Evolutionary conservation across 2,888 invertebrate species (phyloP), one percentile per base, ranked within the genome.

Genomic region (Lasioglossum zephyrum): DNA sequence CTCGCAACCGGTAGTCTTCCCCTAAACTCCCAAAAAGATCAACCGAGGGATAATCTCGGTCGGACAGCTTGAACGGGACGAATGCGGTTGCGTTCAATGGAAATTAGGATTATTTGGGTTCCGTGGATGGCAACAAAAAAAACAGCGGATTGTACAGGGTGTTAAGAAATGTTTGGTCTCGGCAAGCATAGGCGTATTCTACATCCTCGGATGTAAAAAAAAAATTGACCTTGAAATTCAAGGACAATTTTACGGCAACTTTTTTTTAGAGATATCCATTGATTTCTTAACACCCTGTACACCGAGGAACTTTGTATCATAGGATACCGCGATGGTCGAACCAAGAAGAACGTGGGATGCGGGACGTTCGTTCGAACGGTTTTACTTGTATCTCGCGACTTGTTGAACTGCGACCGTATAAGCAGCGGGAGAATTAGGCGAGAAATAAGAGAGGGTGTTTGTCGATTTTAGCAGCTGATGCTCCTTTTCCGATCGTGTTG

Each of bases 401-500:
- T 60, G 57, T 63, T 76, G 22, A 63, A 72, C n/a, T 6, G 47
- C 60, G 57, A 69, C 47, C 79, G 57, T 41, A n/a, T 16, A 73
- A 44, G 16, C 16, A 44, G n/a, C 16, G 5, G 6, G 9, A 22
- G 26, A 36, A 41, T n/a, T 31, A 72, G 22, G 49, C 39, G 77
- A n/a, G 18, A 79, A 73, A 47, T 73, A n/a, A 69, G 41, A 49
- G 49, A 63, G 60, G 18, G 63, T 47, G 78, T 73, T 73, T 57
- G 76, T 73, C 13, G 73, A 87, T 49, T 39, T 39, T n/a, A 81
- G 79, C 80, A 88, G 85, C 85, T 84, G 75, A 75, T 76, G 78
- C 76, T 78, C 41, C 69, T 86, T 87, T 88, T 87, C 69, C 77
- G 77, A 83, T 89, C 66, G 76, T 69, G 74, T 86, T 79, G 84